Base-by-base conservation (phyloP, 2,113 vertebrate genomes). In the Leptodactylus fuscus region DNA sequence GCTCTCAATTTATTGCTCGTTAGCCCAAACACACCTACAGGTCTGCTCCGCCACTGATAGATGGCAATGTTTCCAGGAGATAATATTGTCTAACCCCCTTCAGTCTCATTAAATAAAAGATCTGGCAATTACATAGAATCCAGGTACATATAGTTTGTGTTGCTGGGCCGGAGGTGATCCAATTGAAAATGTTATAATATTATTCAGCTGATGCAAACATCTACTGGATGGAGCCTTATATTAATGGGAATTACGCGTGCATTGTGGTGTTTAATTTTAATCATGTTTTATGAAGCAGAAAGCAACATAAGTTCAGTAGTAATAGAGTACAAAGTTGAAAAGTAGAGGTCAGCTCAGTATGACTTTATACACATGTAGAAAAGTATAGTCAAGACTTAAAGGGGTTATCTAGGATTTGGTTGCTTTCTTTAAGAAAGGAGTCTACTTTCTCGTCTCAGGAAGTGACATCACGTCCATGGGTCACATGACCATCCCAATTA, bases 1-100 rank as follows among this genome's bases (percentile, higher is more conserved):
- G 84, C 84, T 73, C 84, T 86, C 84, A 86, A 86, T 86, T 86
- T 86, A 86, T 81, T 86, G 84, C 84, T 86, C 84, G 84, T 86
- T 86, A 86, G 84, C 84, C 84, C 84, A 86, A 86, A 86, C 84
- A 86, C 84, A 86, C 84, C 84, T 86, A 86, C 84, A 86, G 84
- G 84, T 86, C 84, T 81, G 84, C 77, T 86, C 49, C 48, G 65
- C 76, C 38, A 79, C 76, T 86, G 84, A 86, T 86, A 86, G 76
- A 86, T 86, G 81, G 77, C 84, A 81, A 70, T 32, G 34, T 60
- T 86, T 77, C 81, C 49, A 79, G 51, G 38, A 60, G 55, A 86
- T 71, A 73, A 86, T 81, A 86, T 81, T 81, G 84, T 86, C 27
- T 81, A 73, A 71, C 84, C 84, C 77, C 84, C 77, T 80, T 86